A percentile compares a stretch with the other conserved stretches of the same genome.
phyloP scores from a whole-genome alignment of 2,797 vertebrate species.

The Agapornis canus region DNA sequence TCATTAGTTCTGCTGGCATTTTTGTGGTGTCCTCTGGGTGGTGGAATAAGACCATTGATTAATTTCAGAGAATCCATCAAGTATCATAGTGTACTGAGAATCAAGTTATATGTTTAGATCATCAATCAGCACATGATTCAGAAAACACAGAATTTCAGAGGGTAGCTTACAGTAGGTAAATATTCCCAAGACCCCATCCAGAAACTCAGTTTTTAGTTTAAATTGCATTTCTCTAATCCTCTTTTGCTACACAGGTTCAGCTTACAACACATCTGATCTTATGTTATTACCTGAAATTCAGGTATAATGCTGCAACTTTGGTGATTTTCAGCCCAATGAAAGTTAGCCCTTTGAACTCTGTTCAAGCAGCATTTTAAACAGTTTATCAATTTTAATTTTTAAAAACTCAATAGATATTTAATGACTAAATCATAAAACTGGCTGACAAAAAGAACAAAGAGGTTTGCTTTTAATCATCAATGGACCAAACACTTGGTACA shows the following conservation, averaged over 20 bases:
- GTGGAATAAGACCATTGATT: not conserved
- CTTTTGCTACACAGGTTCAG: not conserved
- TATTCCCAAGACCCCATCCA: not conserved
- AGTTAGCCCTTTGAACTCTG: not conserved
- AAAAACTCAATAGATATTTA: not conserved
- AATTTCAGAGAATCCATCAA: not conserved
- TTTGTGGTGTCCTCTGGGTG: slow-evolving; percentile 12
- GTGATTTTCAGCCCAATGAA: not conserved
- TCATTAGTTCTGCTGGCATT: not conserved
- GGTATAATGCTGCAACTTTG: not conserved
- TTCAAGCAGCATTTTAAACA: not conserved
- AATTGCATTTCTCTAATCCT: not conserved
- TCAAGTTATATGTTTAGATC: not conserved
- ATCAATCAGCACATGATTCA: not conserved
- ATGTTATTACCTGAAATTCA: not conserved
- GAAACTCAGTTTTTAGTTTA: not conserved
- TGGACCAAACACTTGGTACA: not conserved
- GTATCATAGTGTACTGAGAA: not conserved
- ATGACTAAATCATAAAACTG: not conserved
- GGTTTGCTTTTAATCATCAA: not conserved
- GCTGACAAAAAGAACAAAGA: not conserved
- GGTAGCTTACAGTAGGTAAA: rapidly evolving
- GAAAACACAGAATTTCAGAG: not conserved
- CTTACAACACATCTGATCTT: not conserved
- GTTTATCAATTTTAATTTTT: not conserved